Evolutionary conservation across 2,888 invertebrate genomes (phyloP), one percentile per base, ranked within the genome.

Genomic region (Drosophila kokeensis): DNA sequence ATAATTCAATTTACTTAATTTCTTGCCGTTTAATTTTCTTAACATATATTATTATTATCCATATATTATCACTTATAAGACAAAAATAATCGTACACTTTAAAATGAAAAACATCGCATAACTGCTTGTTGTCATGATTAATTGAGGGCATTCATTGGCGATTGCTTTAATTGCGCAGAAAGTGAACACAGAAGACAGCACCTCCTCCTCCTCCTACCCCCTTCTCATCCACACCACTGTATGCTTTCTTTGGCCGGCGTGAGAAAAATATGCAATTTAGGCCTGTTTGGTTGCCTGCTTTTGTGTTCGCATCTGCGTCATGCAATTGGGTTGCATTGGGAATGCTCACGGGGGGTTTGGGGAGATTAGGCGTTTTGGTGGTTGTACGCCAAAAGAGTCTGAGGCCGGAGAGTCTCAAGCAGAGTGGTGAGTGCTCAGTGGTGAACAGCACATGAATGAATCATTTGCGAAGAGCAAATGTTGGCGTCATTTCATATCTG

Each of bases 221-320:
- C 24, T 8, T 32, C 50, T 30, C 36, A 15, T 54, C 11, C 24
- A n/a, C 27, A 7, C 24, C 62, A 49, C n/a, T 45, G 29, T 10
- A 27, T 34, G 38, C 54, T 62, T 60, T 60, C 64, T 32, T 60
- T 50, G 24, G 24, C 32, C 57, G 40, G 29, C 21, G 55, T 52
- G 18, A 38, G 57, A n/a, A 34, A 49, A 48, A 49, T 38, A 54
- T 76, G 61, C 54, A 69, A 60, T 27, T 79, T 79, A 69, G 83
- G 81, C 81, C 58, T 55, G 40, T 34, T 49, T 59, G 58, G 18
- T n/a, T 40, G 55, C 36, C 40, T 40, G 62, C 66, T 57, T 64
- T 81, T 71, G 82, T 72, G 66, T 60, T 76, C 64, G 79, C 88
- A 84, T 82, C 88, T 84, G 90, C 90, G 84, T 89, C 88, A 89